Evolutionary conservation across 2,888 invertebrate genomes (phyloP).

Genomic region (Plemyria rubiginata): DNA sequence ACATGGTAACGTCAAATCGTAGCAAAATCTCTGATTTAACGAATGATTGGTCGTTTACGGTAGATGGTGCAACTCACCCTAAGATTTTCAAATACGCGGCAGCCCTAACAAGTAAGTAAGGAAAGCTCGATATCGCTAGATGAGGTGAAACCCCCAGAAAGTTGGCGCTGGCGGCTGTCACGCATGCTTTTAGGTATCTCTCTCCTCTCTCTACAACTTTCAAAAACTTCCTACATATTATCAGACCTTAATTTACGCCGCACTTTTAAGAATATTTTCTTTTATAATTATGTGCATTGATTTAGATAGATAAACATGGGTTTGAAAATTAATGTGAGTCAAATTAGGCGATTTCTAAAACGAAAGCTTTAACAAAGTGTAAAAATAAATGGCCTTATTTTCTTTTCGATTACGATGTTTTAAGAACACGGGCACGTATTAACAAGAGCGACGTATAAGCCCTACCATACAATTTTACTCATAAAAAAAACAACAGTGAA

Average conservation of each 20-base stretch:
- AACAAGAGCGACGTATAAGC: slow-evolving; percentile 2
- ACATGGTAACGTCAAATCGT: too few species aligned
- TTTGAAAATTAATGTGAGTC: slow-evolving; percentile 2
- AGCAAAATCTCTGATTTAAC: too few species aligned
- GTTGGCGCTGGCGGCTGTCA: slow-evolving; percentile 54
- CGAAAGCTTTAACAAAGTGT: slow-evolving; percentile 8
- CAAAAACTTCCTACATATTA: slow-evolving; percentile 42
- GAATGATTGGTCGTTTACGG: too few species aligned
- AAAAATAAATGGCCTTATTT: slow-evolving; percentile 7
- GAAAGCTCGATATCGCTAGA: slow-evolving; percentile 74
- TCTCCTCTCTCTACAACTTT: slow-evolving; percentile 42
- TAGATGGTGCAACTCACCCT: too few species aligned
- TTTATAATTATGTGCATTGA: slow-evolving; percentile 25
- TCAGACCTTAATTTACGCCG: slow-evolving; percentile 27
- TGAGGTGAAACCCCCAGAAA: slow-evolving; percentile 74
- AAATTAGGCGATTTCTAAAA: slow-evolving; percentile 13
- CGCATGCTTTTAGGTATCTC: slow-evolving; percentile 56
- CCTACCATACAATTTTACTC: slow-evolving; percentile 41
- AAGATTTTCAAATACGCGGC: slow-evolving; percentile 44
- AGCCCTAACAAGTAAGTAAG: slow-evolving; percentile 55
- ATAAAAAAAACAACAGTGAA: slow-evolving; percentile 70
- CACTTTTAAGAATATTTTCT: slow-evolving; percentile 17
- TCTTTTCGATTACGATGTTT: slow-evolving; percentile 4
- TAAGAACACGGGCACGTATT: slow-evolving; percentile 16
- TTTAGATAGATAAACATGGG: slow-evolving; percentile 22